phyloP scores from a whole-genome alignment of 2,113 vertebrate genomes.

The Meleagris gallopavo region DNA sequence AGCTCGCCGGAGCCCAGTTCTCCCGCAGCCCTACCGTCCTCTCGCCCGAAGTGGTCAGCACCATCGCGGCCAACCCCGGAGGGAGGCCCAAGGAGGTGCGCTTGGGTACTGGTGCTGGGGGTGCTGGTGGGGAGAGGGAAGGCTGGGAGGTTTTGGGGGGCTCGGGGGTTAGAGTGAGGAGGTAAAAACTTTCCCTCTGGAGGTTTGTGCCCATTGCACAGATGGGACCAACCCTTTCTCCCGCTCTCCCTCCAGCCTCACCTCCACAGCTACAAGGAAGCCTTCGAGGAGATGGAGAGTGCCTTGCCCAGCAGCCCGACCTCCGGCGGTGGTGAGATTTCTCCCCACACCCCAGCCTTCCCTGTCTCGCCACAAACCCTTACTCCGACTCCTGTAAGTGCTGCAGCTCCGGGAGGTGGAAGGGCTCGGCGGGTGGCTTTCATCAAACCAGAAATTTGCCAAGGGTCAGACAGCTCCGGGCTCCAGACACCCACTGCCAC shows the following conservation, averaged over 20 bases:
- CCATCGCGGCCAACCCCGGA: slow-evolving; percentile 94
- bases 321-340: slow-evolving; percentile 90
- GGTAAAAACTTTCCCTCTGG: background rate
- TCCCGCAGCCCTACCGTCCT: slow-evolving; percentile 84
- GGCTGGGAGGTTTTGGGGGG: background rate
- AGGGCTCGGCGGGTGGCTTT: slow-evolving; percentile 48
- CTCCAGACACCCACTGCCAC: slow-evolving; percentile 15
- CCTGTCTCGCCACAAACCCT: slow-evolving; percentile 84
- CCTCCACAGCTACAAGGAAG: slow-evolving; percentile 98
- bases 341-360: slow-evolving; percentile 84
- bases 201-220: background rate
- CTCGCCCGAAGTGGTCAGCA: slow-evolving; percentile 93
- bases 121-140: accelerated
- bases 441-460: slow-evolving; percentile 39
- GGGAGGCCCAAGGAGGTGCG: slow-evolving; percentile 97
- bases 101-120: background rate
- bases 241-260: slow-evolving; percentile 82
- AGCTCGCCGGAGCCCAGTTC: slow-evolving; percentile 75
- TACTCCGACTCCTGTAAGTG: slow-evolving; percentile 85
- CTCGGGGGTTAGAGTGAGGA: background rate
- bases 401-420: slow-evolving; percentile 66
- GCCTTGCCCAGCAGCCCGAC: slow-evolving; percentile 81
- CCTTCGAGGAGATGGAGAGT: slow-evolving; percentile 94
- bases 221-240: background rate
- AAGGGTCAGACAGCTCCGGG: slow-evolving; percentile 37